phyloP scores from a whole-genome alignment of 2,797 vertebrate species.

The Acanthiza pusilla region DNA sequence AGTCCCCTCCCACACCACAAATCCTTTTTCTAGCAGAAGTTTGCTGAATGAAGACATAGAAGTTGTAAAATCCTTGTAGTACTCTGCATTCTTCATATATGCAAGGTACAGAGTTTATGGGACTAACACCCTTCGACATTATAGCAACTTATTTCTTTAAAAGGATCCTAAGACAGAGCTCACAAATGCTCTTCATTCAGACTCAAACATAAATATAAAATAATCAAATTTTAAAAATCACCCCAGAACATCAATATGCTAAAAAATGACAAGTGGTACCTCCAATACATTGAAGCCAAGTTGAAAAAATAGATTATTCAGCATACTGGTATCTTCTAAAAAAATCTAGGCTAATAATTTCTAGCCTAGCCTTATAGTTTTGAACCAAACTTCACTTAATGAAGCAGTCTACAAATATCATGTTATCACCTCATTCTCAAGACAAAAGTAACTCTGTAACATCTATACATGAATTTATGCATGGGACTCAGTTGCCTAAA shows the following conservation, averaged over 20 bases:
- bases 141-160: neutral
- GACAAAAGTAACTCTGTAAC: neutral
- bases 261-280: neutral
- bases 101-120: neutral
- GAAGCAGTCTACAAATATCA: neutral
- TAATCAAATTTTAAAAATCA: neutral
- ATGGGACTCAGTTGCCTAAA: neutral
- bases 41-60: neutral
- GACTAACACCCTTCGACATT: neutral
- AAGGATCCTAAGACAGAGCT: neutral
- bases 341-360: neutral
- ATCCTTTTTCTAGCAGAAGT: neutral
- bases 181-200: neutral
- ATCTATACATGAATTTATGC: neutral
- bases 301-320: neutral
- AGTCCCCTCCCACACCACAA: neutral
- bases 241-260: neutral
- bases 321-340: neutral
- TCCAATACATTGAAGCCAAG: neutral
- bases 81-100: fast-evolving
- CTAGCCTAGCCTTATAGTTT: neutral
- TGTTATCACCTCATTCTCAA: neutral
- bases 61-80: neutral
- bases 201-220: neutral
- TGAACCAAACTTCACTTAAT: neutral